phyloP scores from a whole-genome alignment of 2,888 invertebrate genomes.

The Drosophila mimetica region DNA sequence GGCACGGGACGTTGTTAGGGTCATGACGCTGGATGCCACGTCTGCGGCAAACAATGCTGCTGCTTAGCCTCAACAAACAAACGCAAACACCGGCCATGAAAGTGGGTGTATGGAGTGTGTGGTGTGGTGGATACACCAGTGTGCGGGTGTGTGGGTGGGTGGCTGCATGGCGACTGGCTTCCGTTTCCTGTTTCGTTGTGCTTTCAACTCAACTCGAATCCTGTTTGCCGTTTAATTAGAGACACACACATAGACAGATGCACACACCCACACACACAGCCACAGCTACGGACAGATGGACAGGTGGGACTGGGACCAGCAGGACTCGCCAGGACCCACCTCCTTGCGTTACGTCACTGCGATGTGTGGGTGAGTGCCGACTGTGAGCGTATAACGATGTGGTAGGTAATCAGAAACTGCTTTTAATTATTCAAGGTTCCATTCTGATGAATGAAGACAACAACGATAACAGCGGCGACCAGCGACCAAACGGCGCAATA shows the following conservation, averaged over 20 bases:
- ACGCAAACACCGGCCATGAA: constrained; percentile 51
- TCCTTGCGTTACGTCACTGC: constrained; percentile 69
- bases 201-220: constrained; percentile 80
- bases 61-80: constrained; percentile 73
- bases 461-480: constrained; percentile 61
- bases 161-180: constrained; percentile 75
- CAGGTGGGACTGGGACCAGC: constrained; percentile 1
- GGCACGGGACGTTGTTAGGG: constrained; percentile 20
- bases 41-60: constrained; percentile 58
- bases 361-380: constrained; percentile 16
- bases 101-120: constrained; percentile 9
- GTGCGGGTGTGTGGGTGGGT: constrained; percentile 29
- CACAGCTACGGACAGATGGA: neutral
- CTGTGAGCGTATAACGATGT: constrained; percentile 77
- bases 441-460: constrained; percentile 83
- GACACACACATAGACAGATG: constrained; percentile 62
- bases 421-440: constrained; percentile 84
- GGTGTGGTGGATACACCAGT: constrained; percentile 9
- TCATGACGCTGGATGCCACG: constrained; percentile 49
- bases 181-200: constrained; percentile 80
- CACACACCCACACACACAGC: neutral
- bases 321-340: constrained; percentile 21
- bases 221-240: constrained; percentile 80
- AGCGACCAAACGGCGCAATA: constrained; percentile 67
- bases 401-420: constrained; percentile 84